Conservation (phyloP, 1,140 invertebrate genomes). For the Prorops nasuta region DNA sequence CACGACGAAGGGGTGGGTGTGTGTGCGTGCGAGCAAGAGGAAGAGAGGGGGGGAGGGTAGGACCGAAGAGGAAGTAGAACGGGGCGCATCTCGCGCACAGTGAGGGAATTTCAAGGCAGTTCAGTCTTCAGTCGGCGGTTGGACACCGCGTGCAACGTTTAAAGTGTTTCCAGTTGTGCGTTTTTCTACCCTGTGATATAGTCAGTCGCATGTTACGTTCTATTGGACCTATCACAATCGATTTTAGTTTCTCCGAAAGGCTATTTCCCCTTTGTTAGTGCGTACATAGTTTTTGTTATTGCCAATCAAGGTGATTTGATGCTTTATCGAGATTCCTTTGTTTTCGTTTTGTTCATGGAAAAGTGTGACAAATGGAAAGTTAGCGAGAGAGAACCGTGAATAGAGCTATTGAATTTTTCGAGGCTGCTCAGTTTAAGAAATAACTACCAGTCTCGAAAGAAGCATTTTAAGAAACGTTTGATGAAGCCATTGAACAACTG, state of each 20-base stretch:
- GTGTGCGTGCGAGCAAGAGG: not conserved
- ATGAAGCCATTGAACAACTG: too few relatives aligned
- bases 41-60: not conserved
- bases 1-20: not conserved
- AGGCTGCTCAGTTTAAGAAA: too few relatives aligned
- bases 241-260: not conserved
- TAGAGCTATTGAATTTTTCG: too few relatives aligned
- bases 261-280: not conserved
- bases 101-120: not conserved
- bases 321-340: not conserved
- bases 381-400: too few relatives aligned
- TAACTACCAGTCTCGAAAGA: too few relatives aligned
- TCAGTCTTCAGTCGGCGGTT: slow-evolving; percentile 32
- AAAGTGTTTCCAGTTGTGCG: too few relatives aligned
- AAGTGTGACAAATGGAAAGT: too few relatives aligned
- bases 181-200: too few relatives aligned
- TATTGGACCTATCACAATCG: not conserved
- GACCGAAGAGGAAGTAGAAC: not conserved
- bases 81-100: not conserved
- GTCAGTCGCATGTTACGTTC: slow-evolving; percentile 10
- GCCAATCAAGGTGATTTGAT: not conserved
- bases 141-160: slow-evolving; percentile 32
- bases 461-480: too few relatives aligned
- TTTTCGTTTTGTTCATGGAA: too few relatives aligned
- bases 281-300: not conserved